These are phyloP conservation scores for Catalaphyllia jardinei DNA, from an alignment of 64 coral and sea anemone species.

Conservation along the genomic window DNA sequence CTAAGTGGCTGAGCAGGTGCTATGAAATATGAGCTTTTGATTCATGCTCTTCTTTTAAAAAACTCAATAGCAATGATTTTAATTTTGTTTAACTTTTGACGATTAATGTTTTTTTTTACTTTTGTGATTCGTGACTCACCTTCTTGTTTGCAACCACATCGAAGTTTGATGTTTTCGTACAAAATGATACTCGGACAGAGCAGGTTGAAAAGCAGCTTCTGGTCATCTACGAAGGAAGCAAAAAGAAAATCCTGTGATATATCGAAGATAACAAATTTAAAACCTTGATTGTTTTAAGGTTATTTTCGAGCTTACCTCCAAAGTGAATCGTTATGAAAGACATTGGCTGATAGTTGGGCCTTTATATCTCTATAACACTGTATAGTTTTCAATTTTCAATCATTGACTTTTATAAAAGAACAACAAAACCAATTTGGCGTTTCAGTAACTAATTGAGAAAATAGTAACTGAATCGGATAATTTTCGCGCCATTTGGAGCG, in stretches of 20 bases:
- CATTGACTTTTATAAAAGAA: no score
- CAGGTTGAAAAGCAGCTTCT: conserved; percentile 48
- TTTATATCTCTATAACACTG: not conserved
- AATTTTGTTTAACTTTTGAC: no score
- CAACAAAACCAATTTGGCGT: no score
- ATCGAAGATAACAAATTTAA: not conserved
- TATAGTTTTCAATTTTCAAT: no score
- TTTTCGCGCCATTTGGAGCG: conserved; percentile 17
- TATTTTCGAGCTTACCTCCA: conserved; percentile 23
- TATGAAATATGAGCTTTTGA: no score
- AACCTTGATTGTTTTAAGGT: not conserved
- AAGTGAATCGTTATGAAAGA: conserved; percentile 40
- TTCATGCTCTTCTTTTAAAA: no score
- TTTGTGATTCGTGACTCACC: not conserved
- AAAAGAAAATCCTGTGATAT: not conserved
- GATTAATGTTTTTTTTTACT: no score
- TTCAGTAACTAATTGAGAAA: no score
- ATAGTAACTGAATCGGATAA: no score
- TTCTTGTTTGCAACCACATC: conserved; percentile 38
- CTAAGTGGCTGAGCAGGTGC: no score
- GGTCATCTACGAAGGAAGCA: conserved; percentile 24
- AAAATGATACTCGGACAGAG: conserved; percentile 38
- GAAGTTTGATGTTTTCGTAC: conserved; percentile 59
- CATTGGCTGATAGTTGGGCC: not conserved
- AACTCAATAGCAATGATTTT: no score